Evolutionary conservation across 2,113 vertebrate genomes (phyloP), one percentile per base, ranked within the genome.

Genomic region (Labrus mixtus): DNA sequence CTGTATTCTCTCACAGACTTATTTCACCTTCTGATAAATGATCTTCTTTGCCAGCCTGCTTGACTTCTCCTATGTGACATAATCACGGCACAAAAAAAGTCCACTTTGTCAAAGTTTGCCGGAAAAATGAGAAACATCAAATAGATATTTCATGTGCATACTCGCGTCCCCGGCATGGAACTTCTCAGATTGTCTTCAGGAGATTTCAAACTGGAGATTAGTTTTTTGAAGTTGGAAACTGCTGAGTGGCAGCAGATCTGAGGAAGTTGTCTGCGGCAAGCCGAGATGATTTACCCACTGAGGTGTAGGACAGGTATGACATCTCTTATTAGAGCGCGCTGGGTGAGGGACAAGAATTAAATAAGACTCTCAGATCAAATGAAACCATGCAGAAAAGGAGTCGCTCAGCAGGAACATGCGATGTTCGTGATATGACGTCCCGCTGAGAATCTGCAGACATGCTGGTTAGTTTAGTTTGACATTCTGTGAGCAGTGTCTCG

Each of bases 351-450:
- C 43, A 13, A 29, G 33, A 51, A 57, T 55, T 10, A 87, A 77
- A 77, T 39, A 55, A 66, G 53, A 70, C n/a, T 23, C 46, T 58
- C 22, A 1, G 48, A 83, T 70, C 37, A 77, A 71, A 73, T 69
- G 2, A 66, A 72, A 55, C 39, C 41, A n/a, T 46, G 63, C 59
- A 68, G 55, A 84, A 56, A 56, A 45, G 55, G 2, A 46, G 10
- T 36, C 1, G 13, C 33, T 73, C 23, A 55, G 48, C n/a, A 17
- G 67, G 67, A 68, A 65, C 9, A 33, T 41, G 58, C 29, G 55
- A 76, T 54, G 36, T 17, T 56, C 10, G 43, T 15, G 48, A 51
- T n/a, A 60, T 39, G 19, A 10, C 48, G 36, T 59, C 60, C n/a
- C 63, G 50, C 37, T 63, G 71, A 59, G 55, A 8, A 43, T 56